Evolutionary conservation across 2,888 invertebrate species (phyloP), one percentile per base, ranked within the genome.

Genomic region (Sturmia bella): DNA sequence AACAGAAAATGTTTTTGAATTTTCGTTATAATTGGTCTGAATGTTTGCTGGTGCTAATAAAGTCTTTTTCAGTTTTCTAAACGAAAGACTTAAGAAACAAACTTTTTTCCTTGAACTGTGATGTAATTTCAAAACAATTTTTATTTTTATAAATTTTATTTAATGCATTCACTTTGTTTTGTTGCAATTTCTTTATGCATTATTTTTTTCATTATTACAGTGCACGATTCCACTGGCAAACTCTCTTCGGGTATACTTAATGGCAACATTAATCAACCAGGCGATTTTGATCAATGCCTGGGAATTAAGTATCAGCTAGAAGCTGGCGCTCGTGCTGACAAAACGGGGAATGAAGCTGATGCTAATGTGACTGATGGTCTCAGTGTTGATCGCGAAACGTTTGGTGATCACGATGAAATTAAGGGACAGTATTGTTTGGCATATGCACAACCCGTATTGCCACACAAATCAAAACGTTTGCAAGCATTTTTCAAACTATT

Each of bases 171-270:
- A 32, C 32, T 7, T 32, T 32, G 5, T 32, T 9, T 7, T 9
- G 6, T 32, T 32, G 9, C 9, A 32, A 32, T 32, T 32, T 32
- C 32, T 32, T 32, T 32, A 7, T 32, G 13, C 43, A 69, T 39
- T n/a, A 56, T 48, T 39, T 68, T 75, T 52, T 2, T 13, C 9
- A 32, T n/a, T 32, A 13, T 83, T 85, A 75, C 88, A 94, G 94
- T 94, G 93, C 92, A 93, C 87, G 94, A 94, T 89, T 92, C 94
- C 4, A 92, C 93, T 9, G 94, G 93, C n/a, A 94, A 94, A 89
- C 87, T 94, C 39, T 92, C 94, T 41, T 93, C 94, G 12, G 94
- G 94, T 48, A 91, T 94, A 59, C 87, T 94, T 48, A 93, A 92
- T 86, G 94, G 94, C 64, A 94, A 94, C 86, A 92, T 94, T 43